Percentiles rank a stretch among this genome's conserved stretches.
phyloP scores from a whole-genome alignment of 2,888 invertebrate species.

The Taenaris catops region DNA sequence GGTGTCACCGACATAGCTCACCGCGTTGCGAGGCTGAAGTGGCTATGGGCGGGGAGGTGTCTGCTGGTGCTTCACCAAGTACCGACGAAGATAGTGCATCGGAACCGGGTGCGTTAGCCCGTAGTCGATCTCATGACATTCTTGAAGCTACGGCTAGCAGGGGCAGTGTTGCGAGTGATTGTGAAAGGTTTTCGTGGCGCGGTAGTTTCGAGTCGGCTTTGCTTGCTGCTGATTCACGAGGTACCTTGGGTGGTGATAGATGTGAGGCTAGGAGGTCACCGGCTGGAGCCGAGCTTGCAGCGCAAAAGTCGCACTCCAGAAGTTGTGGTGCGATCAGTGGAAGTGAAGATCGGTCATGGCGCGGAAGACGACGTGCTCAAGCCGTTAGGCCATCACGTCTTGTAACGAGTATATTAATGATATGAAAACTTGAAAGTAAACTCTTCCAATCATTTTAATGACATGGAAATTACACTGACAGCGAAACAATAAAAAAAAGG shows the following conservation, averaged over 20 bases:
- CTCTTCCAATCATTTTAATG: too few species aligned
- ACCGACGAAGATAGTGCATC: slow-evolving; percentile 87
- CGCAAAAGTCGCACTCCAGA: slow-evolving; percentile 88
- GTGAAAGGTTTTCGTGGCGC: slow-evolving; percentile 94
- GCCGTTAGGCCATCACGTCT: too few species aligned
- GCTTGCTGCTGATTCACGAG: slow-evolving; percentile 91
- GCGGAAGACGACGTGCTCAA: slow-evolving; percentile 64
- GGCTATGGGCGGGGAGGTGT: slow-evolving; percentile 95
- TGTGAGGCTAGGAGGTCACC: slow-evolving; percentile 89
- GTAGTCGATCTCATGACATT: slow-evolving; percentile 91
- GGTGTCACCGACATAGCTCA: too few species aligned
- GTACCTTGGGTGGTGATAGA: slow-evolving; percentile 86
- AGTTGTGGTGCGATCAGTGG: slow-evolving; percentile 93
- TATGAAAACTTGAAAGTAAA: too few species aligned
- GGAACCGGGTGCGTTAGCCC: slow-evolving; percentile 83
- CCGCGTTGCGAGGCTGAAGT: too few species aligned
- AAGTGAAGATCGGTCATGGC: slow-evolving; percentile 77
- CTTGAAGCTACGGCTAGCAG: slow-evolving; percentile 81
- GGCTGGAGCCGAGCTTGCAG: slow-evolving; percentile 90
- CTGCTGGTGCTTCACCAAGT: slow-evolving; percentile 87
- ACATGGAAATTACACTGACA: too few species aligned
- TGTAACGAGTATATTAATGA: too few species aligned
- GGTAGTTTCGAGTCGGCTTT: slow-evolving; percentile 96
- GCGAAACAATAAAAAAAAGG: too few species aligned
- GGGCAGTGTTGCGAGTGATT: slow-evolving; percentile 89